Conservation (phyloP, 1,140 invertebrate species). For the Drosophila serrata region DNA sequence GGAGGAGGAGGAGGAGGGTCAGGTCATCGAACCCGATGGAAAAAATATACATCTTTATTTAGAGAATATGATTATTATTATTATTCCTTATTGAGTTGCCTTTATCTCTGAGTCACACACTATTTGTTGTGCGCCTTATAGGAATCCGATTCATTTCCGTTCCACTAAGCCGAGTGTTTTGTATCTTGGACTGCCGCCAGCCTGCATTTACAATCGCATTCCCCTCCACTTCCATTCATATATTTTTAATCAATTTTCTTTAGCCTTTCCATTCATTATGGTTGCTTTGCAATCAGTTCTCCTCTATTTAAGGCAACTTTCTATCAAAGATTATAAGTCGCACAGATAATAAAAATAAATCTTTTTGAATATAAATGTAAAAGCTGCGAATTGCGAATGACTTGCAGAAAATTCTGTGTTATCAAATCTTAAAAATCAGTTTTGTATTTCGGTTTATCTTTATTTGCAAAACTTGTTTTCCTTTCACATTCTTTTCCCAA, state of each 20-base stretch:
- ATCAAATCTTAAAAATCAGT: constrained; percentile 25
- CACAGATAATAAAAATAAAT: constrained; percentile 5
- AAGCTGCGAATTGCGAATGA: constrained; percentile 23
- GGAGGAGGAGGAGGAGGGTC: too few relatives aligned
- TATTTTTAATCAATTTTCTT: constrained; percentile 58
- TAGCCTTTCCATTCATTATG: constrained; percentile 15
- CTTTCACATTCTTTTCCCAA: constrained; percentile 25
- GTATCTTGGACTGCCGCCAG: constrained; percentile 2
- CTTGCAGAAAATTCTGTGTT: constrained; percentile 8
- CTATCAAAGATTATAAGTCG: constrained; percentile 16
- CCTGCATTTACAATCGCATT: constrained; percentile 38
- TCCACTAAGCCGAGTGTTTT: constrained; percentile 32
- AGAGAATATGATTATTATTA: constrained; percentile 6
- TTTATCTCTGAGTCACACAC: constrained; percentile 15
- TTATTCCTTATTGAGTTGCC: neutral
- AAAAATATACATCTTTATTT: neutral
- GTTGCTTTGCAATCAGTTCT: neutral
- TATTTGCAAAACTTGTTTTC: constrained; percentile 17
- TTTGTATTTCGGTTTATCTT: constrained; percentile 13
- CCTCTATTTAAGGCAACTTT: constrained; percentile 11
- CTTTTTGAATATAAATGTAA: too few relatives aligned
- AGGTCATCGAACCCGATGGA: constrained; percentile 27
- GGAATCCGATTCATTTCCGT: constrained; percentile 42
- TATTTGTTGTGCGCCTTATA: constrained; percentile 12
- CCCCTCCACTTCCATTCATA: constrained; percentile 23